Evolutionary conservation across 92 coral and sea anemone genomes (phyloP), one percentile per base, ranked within the genome.

Genomic region (Micromussa lordhowensis): DNA sequence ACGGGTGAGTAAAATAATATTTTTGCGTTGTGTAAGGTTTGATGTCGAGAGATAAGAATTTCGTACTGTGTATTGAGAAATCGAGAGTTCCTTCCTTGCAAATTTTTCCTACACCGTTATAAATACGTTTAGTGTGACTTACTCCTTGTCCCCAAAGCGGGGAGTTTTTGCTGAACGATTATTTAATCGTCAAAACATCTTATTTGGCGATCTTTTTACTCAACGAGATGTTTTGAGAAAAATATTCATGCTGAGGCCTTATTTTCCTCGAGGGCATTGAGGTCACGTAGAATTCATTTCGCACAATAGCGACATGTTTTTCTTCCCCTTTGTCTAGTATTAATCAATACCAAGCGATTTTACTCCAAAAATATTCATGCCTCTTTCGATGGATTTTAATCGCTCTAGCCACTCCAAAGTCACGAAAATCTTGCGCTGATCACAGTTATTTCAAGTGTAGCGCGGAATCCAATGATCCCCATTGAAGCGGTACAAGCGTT

Each of bases 241-340:
- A 86, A 86, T 75, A 78, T 78, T 44, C 83, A 86, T 77, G 89
- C 89, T 76, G 89, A 77, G 83, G 78, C 68, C 61, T 19, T 63
- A 28, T 26, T 66, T 77, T 76, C 63, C 83, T 77, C 55, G 48
- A 29, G 89, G 89, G 89, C 89, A 78, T 29, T 8, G 73, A 66
- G 89, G 89, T 86, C 89, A 86, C 66, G 83, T 55, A 59, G 63
- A 49, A 77, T 44, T 78, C 44, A n/a, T 40, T 17, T 29, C 32
- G 88, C 32, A 86, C 83, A 77, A 86, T 86, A n/a, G 89, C 59
- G 77, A 57, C 80, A 32, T 84, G 49, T 57, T 55, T 73, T 44
- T 77, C 68, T 59, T 76, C 83, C 19, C 22, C 83, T 64, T 75
- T 53, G 82, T 77, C 66, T 35, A 61, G 75, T 44, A 75, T 77